These are phyloP conservation scores for Oenanthe melanoleuca DNA, from an alignment of 2,113 vertebrate species.

Conservation along the genomic window DNA sequence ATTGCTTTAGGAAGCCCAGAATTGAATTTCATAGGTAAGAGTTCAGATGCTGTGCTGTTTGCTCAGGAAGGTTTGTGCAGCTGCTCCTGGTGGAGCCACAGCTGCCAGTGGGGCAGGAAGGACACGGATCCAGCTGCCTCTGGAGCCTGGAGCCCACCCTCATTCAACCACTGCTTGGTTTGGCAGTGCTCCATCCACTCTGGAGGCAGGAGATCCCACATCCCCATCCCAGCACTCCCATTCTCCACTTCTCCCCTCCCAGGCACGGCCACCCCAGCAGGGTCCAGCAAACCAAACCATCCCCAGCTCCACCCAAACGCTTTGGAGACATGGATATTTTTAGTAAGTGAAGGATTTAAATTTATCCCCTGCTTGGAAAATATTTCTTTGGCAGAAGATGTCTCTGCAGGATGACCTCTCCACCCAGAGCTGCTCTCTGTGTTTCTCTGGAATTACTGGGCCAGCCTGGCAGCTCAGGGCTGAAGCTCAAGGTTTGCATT, in stretches of 20 bases:
- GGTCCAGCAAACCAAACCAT: not conserved
- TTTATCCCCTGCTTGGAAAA: not conserved
- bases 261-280: accelerated
- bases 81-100: not conserved
- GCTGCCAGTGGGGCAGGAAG: not conserved
- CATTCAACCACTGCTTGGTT: accelerated
- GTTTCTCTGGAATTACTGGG: not conserved
- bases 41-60: not conserved
- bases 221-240: not conserved
- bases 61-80: not conserved
- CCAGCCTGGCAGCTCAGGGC: not conserved
- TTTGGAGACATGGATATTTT: not conserved
- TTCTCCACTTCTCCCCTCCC: not conserved
- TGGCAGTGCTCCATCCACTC: not conserved
- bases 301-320: not conserved
- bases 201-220: not conserved
- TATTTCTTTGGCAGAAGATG: not conserved
- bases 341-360: not conserved
- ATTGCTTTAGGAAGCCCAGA: conserved; percentile 55
- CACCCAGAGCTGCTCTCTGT: not conserved
- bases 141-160: not conserved
- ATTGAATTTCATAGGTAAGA: conserved; percentile 26
- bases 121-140: not conserved
- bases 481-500: not conserved
- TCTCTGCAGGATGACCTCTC: not conserved